phyloP scores from a whole-genome alignment of 2,113 vertebrate species.

The Perognathus longimembris region DNA sequence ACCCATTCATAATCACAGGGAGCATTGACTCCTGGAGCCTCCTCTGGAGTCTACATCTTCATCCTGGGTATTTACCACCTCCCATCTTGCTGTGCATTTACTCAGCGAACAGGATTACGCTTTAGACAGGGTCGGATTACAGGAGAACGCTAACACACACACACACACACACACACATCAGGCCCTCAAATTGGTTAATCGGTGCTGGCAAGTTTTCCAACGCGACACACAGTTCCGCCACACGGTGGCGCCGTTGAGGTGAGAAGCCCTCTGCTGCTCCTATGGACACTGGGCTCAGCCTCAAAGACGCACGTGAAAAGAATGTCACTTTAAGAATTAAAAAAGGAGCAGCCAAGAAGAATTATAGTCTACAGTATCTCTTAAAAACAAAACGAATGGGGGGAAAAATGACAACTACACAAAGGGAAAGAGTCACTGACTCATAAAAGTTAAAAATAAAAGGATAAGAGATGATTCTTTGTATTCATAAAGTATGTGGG shows the following conservation, averaged over 20 bases:
- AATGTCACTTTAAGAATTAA: conserved; percentile 41
- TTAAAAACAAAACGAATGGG: conserved; percentile 29
- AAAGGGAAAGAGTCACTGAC: conserved; percentile 54
- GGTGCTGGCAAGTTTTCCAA: background rate
- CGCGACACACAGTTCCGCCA: conserved; percentile 58
- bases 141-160: too few relatives aligned
- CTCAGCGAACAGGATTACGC: background rate
- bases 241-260: conserved; percentile 69
- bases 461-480: conserved; percentile 65
- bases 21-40: background rate
- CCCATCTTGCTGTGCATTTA: conserved; percentile 1
- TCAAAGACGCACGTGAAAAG: conserved; percentile 35
- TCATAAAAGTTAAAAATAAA: conserved; percentile 70
- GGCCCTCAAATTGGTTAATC: too few relatives aligned
- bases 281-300: background rate
- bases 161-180: too few relatives aligned
- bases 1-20: background rate
- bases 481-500: conserved; percentile 63
- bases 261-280: background rate
- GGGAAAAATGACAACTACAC: conserved; percentile 23
- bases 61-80: background rate
- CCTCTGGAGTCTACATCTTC: background rate
- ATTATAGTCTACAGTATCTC: conserved; percentile 32
- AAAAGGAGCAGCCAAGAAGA: conserved; percentile 7
- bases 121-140: background rate